Base-by-base conservation (phyloP, 2,113 vertebrate species). In the Indri indri region DNA sequence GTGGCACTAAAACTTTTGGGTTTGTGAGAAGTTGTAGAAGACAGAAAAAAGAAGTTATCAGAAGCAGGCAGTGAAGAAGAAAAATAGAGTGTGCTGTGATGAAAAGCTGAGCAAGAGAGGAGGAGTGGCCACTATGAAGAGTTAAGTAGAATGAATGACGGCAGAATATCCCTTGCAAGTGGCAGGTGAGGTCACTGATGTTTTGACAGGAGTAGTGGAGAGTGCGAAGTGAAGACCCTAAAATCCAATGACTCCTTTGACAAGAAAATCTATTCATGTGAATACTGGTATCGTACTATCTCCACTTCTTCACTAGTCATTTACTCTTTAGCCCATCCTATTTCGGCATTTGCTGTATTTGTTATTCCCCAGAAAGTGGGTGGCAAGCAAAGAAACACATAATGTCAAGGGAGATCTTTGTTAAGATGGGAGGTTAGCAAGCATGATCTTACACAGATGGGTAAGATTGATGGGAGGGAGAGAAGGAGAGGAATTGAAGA, bases 111-210 rank as follows among this genome's bases (percentile, higher is more conserved):
- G 12, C 5, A n/a, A 61, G 14, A 52, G 8, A 23, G 23, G 20
- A 9, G 10, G 30, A 27, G 4, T 27, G 20, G 11, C 5, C 16
- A 22, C 3, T 18, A 12, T 13, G n/a, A n/a, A 37, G 70, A 23
- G 14, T 3, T 22, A 3, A 30, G 52, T 12, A 3, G 32, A 18
- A 30, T 34, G 25, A 18, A 42, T 42, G 61, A 89, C 22, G 25
- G 8, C 42, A 14, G 23, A 50, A 42, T 47, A 5, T 32, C 20
- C 20, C 23, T 2, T 13, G 17, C 8, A 8, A 14, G 12, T 47
- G 6, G 23, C 8, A 12, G 22, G 6, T 3, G 14, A 1, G 5
- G 1, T 47, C 8, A 3, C 18, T 42, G 13, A 34, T 37, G 17
- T 20, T 27, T 2, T 54, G 68, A 12, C 10, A 37, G 47, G 30